Evolutionary conservation across 2,797 vertebrate genomes (phyloP).

Genomic region (Erpetoichthys calabaricus): DNA sequence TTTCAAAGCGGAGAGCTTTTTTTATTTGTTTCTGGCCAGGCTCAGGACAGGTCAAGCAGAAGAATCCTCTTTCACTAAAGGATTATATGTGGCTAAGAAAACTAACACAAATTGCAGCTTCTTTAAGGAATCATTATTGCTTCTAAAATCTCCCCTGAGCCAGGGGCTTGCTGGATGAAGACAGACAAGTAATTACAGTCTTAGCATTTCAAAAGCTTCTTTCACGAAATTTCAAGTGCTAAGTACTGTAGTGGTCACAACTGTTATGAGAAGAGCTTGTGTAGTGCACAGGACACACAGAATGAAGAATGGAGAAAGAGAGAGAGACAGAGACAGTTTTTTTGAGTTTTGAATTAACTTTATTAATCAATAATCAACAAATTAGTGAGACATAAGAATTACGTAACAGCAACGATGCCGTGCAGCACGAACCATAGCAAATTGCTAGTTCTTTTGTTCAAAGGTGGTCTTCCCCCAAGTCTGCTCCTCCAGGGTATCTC

Average conservation of each 20-base stretch:
- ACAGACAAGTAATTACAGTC: slow-evolving; percentile 54
- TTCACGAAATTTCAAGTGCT: slow-evolving; percentile 18
- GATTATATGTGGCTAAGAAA: slow-evolving; percentile 16
- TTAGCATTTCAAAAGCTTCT: slow-evolving; percentile 39
- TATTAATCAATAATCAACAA: too few species aligned
- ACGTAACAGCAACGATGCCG: too few species aligned
- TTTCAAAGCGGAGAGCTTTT: too few species aligned
- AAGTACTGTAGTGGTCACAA: not conserved
- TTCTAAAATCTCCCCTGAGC: slow-evolving; percentile 38
- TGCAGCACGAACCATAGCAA: too few species aligned
- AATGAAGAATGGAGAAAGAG: not conserved
- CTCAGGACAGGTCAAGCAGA: not conserved
- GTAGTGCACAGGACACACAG: not conserved
- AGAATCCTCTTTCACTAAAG: slow-evolving; percentile 1
- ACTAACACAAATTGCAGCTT: slow-evolving; percentile 42
- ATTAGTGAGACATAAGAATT: too few species aligned
- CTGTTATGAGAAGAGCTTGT: not conserved
- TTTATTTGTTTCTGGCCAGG: not conserved
- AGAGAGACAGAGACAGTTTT: not conserved
- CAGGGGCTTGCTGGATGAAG: slow-evolving; percentile 33
- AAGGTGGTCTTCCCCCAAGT: too few species aligned
- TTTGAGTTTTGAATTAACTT: too few species aligned
- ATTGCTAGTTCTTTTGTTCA: too few species aligned
- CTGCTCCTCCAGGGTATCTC: too few species aligned
- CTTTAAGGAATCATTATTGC: slow-evolving; percentile 53